Percentiles rank a stretch among this genome's conserved stretches.
phyloP scores from a whole-genome alignment of 1,140 invertebrate species.

The Amyelois transitella region DNA sequence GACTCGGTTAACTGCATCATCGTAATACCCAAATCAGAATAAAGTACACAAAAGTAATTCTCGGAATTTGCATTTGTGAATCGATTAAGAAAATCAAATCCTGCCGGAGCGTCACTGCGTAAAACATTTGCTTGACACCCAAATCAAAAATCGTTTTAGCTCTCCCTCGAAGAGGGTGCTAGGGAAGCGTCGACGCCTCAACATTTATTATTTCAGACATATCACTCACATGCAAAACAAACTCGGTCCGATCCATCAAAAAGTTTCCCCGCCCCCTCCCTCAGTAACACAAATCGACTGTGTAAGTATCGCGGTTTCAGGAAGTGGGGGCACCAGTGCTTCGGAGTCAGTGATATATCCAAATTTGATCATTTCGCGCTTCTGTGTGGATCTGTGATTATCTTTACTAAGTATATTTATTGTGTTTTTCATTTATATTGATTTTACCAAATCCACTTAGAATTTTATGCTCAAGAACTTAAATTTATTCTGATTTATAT shows the following conservation, averaged over 20 bases:
- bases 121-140: constrained; percentile 73
- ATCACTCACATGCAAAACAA: constrained; percentile 75
- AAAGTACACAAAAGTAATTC: constrained; percentile 1
- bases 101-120: constrained; percentile 58
- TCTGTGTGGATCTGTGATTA: background rate
- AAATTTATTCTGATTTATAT: too few relatives aligned
- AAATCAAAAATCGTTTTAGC: constrained; percentile 74
- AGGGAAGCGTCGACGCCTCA: constrained; percentile 69
- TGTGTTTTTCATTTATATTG: background rate
- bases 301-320: constrained; percentile 65
- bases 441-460: too few relatives aligned
- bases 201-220: constrained; percentile 75
- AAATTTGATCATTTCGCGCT: background rate
- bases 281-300: constrained; percentile 66
- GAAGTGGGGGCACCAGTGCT: constrained; percentile 21
- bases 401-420: too few relatives aligned
- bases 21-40: constrained; percentile 13
- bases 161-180: constrained; percentile 56
- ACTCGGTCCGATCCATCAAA: constrained; percentile 74
- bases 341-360: background rate
- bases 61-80: constrained; percentile 48
- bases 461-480: too few relatives aligned
- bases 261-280: constrained; percentile 53
- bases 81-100: constrained; percentile 73
- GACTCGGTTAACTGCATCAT: constrained; percentile 23